Evolutionary conservation across 2,888 invertebrate species (phyloP), one percentile per base, ranked within the genome.

Genomic region (Phortica magna): DNA sequence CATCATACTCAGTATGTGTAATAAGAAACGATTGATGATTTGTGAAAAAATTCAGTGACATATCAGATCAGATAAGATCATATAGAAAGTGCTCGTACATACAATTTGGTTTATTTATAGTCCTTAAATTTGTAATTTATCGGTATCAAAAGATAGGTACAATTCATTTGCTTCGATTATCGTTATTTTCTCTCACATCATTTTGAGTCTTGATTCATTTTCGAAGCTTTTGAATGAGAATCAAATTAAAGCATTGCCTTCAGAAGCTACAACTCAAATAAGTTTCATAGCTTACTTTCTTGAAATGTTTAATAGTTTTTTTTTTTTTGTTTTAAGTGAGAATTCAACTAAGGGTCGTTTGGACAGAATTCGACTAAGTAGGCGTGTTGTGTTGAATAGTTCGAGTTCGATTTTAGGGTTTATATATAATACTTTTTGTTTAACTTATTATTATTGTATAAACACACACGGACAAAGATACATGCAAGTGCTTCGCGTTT

Each of bases 71-170:
- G 17, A 61, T 61, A 17, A 22, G 61, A 59, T 17, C 9, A 17
- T 17, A 10, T 55, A 59, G 59, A 17, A 59, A 59, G 59, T 59
- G 17, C 17, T 48, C 9, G 14, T 48, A 48, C 48, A 48, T 14
- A 48, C 48, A 48, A 48, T 6, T 53, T 9, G 12, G 53, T 48
- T 31, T 71, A 17, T 10, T 88, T 89, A 88, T 88, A 88, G 89
- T 89, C 89, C 84, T 85, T 88, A 84, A 88, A 83, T 88, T 87
- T 89, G 88, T 89, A 89, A 87, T 88, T 31, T 86, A 87, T 85
- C 88, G 84, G 87, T 89, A 88, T 88, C 87, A 88, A 88, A 88
- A 88, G 87, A 88, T 88, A 88, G 87, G 87, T 88, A 88, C 87
- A 89, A 84, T 88, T 85, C 84, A 89, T 83, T 87, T 81, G 53